These are phyloP conservation scores for Drosophila picticornis DNA, from an alignment of 2,888 invertebrate genomes.

Conservation along the genomic window DNA sequence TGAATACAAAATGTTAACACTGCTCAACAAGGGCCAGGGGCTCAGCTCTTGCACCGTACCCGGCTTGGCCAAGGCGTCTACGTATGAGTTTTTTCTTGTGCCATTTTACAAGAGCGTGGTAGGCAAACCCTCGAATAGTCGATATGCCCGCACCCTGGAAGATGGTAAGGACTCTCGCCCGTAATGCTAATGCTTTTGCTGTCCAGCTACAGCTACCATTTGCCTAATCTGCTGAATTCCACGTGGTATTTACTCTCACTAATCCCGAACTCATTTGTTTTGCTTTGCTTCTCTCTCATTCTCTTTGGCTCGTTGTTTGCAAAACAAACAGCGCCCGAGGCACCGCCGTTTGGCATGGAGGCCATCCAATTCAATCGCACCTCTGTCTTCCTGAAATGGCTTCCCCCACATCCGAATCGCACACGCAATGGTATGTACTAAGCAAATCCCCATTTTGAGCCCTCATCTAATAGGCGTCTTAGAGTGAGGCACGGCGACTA, in stretches of 20 bases:
- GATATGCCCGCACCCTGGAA: slow-evolving; percentile 92
- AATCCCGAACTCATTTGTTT: slow-evolving; percentile 29
- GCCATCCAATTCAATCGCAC: slow-evolving; percentile 93
- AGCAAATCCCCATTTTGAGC: slow-evolving; percentile 17
- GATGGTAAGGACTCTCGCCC: slow-evolving; percentile 88
- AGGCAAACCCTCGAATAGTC: slow-evolving; percentile 94
- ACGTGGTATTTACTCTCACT: slow-evolving; percentile 10
- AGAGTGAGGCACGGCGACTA: background rate
- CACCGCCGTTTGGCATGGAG: slow-evolving; percentile 93
- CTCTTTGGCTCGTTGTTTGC: slow-evolving; percentile 66
- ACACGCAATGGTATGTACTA: slow-evolving; percentile 90
- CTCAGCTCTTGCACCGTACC: slow-evolving; percentile 91
- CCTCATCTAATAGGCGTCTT: background rate
- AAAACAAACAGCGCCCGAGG: slow-evolving; percentile 90
- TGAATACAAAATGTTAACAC: slow-evolving; percentile 90
- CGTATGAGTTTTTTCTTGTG: slow-evolving; percentile 96
- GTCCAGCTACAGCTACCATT: slow-evolving; percentile 3
- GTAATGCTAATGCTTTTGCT: slow-evolving; percentile 23
- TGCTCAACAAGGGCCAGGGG: slow-evolving; percentile 90
- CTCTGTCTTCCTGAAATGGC: slow-evolving; percentile 93
- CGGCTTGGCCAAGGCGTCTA: slow-evolving; percentile 92
- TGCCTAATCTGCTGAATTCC: slow-evolving; percentile 30
- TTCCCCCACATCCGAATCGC: slow-evolving; percentile 89
- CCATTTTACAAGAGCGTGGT: slow-evolving; percentile 95
- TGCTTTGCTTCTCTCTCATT: background rate